Evolutionary conservation across 2,113 vertebrate genomes (phyloP), one percentile per base, ranked within the genome.

Genomic region (Podarcis cretensis): DNA sequence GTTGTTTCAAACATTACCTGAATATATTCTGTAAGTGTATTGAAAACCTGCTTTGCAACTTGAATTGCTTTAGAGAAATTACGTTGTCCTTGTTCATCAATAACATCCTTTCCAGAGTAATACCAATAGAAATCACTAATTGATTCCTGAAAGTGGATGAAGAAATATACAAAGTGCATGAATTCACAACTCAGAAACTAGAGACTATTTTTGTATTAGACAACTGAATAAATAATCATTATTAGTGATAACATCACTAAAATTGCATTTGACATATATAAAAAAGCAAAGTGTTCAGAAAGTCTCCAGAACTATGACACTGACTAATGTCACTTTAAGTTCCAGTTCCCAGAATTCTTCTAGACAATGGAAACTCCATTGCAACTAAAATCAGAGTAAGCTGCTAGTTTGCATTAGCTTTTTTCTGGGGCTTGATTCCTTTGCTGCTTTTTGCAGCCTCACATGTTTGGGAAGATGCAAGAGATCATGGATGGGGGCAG

Each of bases 111-210:
- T 12, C 98, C 99, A 92, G 99, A 99, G 93, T 99, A 99, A 96
- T 98, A 99, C 98, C 99, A 99, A 91, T 99, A 99, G 92, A 99
- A 99, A 95, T 99, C 99, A 96, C 99, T 99, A 94, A 99, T 99
- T 6, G 98, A 99, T 93, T 99, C 99, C 99, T 99, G 88, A 20
- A 94, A 92, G 87, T 87, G 1, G 85, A 69, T 73, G 5, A 23
- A 93, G 59, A 89, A 88, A 81, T 10, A 89, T 37, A 63, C 14
- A 82, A 65, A 43, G 9, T 21, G 69, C 13, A 73, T 30, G 12
- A 13, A 77, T 66, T 21, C 20, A 81, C 88, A 88, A 1, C 27
- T 43, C 9, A 40, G 85, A 9, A 78, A 80, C 69, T 63, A 63
- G 59, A 63, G 59, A 63, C 59, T 63, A 63, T 63, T 63, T 59